phyloP scores from a whole-genome alignment of 2,888 invertebrate genomes.

The Sphinx pinastri region DNA sequence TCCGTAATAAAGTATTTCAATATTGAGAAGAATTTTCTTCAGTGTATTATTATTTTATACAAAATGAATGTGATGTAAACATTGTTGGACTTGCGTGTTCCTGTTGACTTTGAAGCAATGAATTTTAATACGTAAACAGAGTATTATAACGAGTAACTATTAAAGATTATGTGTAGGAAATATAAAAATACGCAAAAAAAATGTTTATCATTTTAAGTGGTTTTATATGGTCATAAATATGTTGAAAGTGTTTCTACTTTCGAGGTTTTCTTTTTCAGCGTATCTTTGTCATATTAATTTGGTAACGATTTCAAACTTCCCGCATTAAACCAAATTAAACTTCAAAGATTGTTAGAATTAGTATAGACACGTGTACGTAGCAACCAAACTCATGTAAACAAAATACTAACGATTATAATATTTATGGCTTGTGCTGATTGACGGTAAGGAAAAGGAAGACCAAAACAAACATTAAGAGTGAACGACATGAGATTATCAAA shows the following conservation, averaged over 20 bases:
- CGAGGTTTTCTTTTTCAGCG: too few relatives aligned
- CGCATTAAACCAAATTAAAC: too few relatives aligned
- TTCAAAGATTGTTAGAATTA: too few relatives aligned
- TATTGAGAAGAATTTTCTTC: constrained; percentile 21
- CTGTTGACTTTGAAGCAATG: constrained; percentile 13
- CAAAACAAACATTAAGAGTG: too few relatives aligned
- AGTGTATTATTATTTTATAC: constrained; percentile 23
- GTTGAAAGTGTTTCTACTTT: not conserved
- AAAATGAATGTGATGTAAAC: constrained; percentile 15
- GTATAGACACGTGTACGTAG: too few relatives aligned
- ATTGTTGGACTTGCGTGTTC: constrained; percentile 17
- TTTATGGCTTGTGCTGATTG: too few relatives aligned
- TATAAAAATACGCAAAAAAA: not conserved
- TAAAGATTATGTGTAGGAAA: not conserved
- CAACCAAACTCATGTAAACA: too few relatives aligned
- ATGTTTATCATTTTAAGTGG: not conserved
- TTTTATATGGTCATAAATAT: not conserved
- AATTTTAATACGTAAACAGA: constrained; percentile 5
- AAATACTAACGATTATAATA: too few relatives aligned
- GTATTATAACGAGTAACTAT: constrained; percentile 15
- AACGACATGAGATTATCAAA: too few relatives aligned
- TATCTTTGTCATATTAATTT: too few relatives aligned
- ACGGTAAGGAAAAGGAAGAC: too few relatives aligned
- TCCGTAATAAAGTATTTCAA: constrained; percentile 25
- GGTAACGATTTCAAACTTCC: too few relatives aligned